These are phyloP conservation scores for Hyperopisus bebe DNA, from an alignment of 2,113 vertebrate species.

Conservation along the genomic window DNA sequence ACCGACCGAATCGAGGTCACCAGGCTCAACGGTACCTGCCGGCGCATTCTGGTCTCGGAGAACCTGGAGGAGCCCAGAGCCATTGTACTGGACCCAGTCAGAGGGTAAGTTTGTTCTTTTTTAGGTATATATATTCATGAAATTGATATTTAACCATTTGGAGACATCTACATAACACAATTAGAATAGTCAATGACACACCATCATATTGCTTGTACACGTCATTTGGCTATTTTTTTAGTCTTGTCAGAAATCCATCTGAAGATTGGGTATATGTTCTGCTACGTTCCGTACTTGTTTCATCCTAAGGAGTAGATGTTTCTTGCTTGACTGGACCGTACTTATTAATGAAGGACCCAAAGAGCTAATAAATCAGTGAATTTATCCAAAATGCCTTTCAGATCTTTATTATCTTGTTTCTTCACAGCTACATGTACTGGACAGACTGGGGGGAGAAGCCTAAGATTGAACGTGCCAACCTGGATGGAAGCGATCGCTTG, in stretches of 20 bases:
- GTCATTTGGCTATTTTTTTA: neutral
- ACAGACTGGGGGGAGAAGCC: constrained; percentile 92
- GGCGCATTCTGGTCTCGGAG: constrained; percentile 85
- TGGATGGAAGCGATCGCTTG: constrained; percentile 78
- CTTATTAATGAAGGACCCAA: neutral
- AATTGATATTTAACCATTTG: neutral
- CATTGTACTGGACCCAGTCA: constrained; percentile 83
- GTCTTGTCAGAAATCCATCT: neutral
- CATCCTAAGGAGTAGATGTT: neutral
- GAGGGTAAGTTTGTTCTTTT: constrained; percentile 66
- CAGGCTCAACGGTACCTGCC: constrained; percentile 79
- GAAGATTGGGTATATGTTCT: neutral
- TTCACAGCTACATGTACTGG: constrained; percentile 90
- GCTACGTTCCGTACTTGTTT: neutral
- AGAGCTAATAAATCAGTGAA: neutral
- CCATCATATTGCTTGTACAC: neutral
- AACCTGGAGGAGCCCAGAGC: constrained; percentile 86
- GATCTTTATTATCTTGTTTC: neutral
- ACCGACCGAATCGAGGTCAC: constrained; percentile 94
- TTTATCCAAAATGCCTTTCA: neutral
- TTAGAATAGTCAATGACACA: neutral
- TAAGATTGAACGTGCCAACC: constrained; percentile 85
- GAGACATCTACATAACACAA: neutral
- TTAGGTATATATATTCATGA: neutral
- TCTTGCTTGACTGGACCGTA: neutral